Percentiles rank a stretch among this genome's conserved stretches.
phyloP scores from a whole-genome alignment of 1,140 invertebrate species.

The Triops cancriformis region DNA sequence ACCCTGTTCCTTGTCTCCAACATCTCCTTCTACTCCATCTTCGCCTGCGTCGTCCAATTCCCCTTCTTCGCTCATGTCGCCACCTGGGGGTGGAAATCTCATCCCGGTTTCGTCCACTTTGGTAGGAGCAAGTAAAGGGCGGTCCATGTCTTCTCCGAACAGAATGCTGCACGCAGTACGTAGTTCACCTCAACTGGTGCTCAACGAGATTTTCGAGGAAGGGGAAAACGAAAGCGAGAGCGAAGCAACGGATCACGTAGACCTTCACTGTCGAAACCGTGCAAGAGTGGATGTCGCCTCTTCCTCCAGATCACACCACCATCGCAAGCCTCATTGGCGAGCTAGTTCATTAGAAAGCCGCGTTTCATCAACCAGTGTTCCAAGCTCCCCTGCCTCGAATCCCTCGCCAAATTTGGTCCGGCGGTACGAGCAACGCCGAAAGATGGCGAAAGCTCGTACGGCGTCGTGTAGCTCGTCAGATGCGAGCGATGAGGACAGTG shows the following conservation, averaged over 20 bases:
- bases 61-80: constrained; percentile 32
- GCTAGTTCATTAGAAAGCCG: constrained; percentile 26
- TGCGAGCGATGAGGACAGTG: constrained; percentile 81
- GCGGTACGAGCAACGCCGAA: constrained; percentile 55
- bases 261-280: not conserved
- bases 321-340: constrained; percentile 27
- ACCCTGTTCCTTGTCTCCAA: constrained; percentile 31
- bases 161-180: constrained; percentile 44
- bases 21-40: constrained; percentile 32
- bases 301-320: constrained; percentile 34
- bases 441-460: constrained; percentile 65
- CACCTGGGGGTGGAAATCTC: constrained; percentile 33
- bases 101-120: constrained; percentile 18
- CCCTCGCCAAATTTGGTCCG: constrained; percentile 41
- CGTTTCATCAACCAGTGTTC: constrained; percentile 35
- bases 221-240: constrained; percentile 34
- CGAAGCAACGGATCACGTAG: constrained; percentile 18
- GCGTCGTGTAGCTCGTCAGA: constrained; percentile 82
- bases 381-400: constrained; percentile 27
- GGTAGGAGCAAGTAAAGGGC: constrained; percentile 22
- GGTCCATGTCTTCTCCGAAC: constrained; percentile 40
- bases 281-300: constrained; percentile 32
- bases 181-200: constrained; percentile 51
- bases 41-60: constrained; percentile 32
- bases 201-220: constrained; percentile 66